These are phyloP conservation scores for Synanthedon vespiformis DNA, from an alignment of 2,888 invertebrate species.

Conservation along the genomic window DNA sequence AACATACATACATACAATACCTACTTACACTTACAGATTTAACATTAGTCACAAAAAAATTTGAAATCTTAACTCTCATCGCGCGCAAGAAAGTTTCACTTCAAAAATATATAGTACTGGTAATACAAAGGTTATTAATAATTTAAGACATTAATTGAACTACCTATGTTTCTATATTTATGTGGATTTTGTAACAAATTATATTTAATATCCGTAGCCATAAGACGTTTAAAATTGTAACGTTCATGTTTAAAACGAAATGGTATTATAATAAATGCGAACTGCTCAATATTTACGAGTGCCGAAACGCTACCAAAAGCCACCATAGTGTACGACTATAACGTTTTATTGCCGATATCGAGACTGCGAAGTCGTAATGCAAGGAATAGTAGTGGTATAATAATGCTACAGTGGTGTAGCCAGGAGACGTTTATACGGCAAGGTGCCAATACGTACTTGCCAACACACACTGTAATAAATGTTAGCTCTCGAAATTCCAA, in stretches of 20 bases:
- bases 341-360: conserved; percentile 55
- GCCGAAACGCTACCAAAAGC: conserved; percentile 39
- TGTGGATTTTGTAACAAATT: too few relatives aligned
- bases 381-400: conserved; percentile 32
- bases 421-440: conserved; percentile 38
- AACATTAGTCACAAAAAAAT: too few relatives aligned
- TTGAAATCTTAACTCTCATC: too few relatives aligned
- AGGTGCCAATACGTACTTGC: conserved; percentile 40
- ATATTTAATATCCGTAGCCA: too few relatives aligned
- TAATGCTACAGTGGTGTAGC: conserved; percentile 24
- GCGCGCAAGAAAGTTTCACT: too few relatives aligned
- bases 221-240: neutral
- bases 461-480: conserved; percentile 22
- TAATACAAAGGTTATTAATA: too few relatives aligned
- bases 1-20: too few relatives aligned
- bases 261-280: neutral
- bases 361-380: conserved; percentile 34
- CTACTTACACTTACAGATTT: too few relatives aligned
- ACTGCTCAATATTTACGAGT: conserved; percentile 32
- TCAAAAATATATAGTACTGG: too few relatives aligned
- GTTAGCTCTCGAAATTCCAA: conserved; percentile 8
- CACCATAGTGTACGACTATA: conserved; percentile 43
- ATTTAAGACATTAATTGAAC: too few relatives aligned
- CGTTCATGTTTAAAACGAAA: neutral
- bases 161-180: too few relatives aligned